phyloP scores from a whole-genome alignment of 2,113 vertebrate genomes.

The Nettapus auritus region DNA sequence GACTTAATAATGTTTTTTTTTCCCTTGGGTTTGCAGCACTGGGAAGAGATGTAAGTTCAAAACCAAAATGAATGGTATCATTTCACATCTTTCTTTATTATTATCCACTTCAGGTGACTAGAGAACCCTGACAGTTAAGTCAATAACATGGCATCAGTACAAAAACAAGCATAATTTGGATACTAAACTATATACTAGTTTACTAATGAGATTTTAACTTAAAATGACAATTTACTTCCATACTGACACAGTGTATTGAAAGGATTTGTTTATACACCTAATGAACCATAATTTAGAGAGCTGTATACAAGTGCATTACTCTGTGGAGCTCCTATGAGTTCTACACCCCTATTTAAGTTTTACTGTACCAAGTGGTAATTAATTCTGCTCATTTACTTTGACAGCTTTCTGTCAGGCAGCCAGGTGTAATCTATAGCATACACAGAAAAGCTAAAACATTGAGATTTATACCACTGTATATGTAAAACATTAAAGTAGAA shows the following conservation, averaged over 20 bases:
- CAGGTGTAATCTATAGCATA: not conserved
- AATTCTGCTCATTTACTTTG: constrained; percentile 26
- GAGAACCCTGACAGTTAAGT: constrained; percentile 3
- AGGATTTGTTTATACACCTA: constrained; percentile 42
- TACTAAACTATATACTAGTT: not conserved
- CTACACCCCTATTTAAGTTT: not conserved
- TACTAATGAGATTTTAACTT: constrained; percentile 40
- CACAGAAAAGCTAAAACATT: not conserved
- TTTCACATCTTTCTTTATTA: not conserved
- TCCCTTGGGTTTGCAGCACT: constrained; percentile 22
- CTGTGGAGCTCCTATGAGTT: not conserved
- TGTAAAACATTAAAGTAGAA: not conserved
- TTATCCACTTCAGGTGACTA: constrained; percentile 1
- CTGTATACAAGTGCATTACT: not conserved
- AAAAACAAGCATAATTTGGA: not conserved
- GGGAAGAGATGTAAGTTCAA: constrained; percentile 49
- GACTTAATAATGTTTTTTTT: constrained; percentile 54
- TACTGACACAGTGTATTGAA: constrained; percentile 6
- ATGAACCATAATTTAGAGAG: not conserved
- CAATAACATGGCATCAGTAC: not conserved
- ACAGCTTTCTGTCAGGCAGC: constrained; percentile 14
- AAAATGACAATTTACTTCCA: constrained; percentile 52
- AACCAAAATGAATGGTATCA: not conserved
- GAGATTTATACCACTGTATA: not conserved
- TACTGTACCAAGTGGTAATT: not conserved